Base-by-base conservation (phyloP, 2,888 invertebrate species). In the Campoplex nolae region DNA sequence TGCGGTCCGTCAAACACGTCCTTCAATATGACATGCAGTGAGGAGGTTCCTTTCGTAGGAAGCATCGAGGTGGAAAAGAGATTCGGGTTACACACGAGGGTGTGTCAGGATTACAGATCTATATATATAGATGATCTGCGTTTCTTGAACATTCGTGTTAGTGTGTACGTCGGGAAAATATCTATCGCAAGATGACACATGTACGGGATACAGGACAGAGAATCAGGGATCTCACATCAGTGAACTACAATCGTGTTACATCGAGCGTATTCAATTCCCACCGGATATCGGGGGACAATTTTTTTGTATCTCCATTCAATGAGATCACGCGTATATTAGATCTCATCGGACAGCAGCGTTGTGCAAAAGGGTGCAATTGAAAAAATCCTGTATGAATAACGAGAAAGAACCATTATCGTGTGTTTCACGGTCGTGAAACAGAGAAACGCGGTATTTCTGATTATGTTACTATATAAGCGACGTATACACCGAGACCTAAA, bases 1-100 rank as follows among this genome's bases (percentile, higher is more conserved):
- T 51, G 67, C 67, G 87, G 83, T 84, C 87, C 87, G 87, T 87
- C 88, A 88, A 76, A 85, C 87, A 88, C 76, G 87, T 87, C 85
- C 73, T 73, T 87, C 78, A 85, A 87, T 84, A 82, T 74, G 87
- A 85, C 84, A 76, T 45, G 68, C 48, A 77, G 68, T 38, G 70
- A 58, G 70, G 74, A 74, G 80, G 78, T 85, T 83, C 80, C 79
- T 79, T 82, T 86, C 80, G 78, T 81, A 83, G 54, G 79, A 85
- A 73, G 42, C 84, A 82, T 54, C 85, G 85, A 85, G 71, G 85
- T 87, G 84, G 84, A 88, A 88, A 81, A 87, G 86, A 88, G 88
- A 87, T 88, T 88, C 83, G 85, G 75, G 88, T 87, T 88, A 88
- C 73, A 74, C 73, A 67, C 42, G 62, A 76, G 81, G 70, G 67